Percentiles rank a stretch among this genome's conserved stretches.
Evolutionary conservation across 2,888 invertebrate species (phyloP).

Genomic region (Chrysolina americana): DNA sequence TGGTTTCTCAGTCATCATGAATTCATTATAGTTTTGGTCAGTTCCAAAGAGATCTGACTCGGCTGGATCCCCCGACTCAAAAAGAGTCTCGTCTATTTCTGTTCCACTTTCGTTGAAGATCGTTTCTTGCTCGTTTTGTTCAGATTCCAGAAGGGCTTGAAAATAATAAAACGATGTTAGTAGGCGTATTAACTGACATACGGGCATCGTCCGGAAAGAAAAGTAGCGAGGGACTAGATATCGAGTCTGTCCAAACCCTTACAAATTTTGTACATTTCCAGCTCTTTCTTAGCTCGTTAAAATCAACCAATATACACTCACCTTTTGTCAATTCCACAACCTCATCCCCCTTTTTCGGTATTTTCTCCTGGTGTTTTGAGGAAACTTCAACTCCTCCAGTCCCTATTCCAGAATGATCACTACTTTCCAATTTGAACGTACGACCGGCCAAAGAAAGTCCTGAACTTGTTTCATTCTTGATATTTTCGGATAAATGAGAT

Average conservation of each 20-base stretch:
- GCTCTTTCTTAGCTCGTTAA: too few species aligned
- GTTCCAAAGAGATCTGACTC: slow-evolving; percentile 35
- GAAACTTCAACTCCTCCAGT: neutral
- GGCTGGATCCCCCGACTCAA: slow-evolving; percentile 31
- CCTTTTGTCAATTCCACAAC: neutral
- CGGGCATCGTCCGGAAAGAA: too few species aligned
- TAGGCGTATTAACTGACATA: too few species aligned
- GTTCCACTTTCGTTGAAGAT: slow-evolving; percentile 29
- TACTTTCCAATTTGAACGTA: neutral
- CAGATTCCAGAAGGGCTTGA: neutral
- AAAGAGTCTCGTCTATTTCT: slow-evolving; percentile 39
- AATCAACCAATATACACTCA: neutral
- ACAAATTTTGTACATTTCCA: too few species aligned
- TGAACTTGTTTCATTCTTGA: neutral
- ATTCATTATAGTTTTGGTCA: neutral
- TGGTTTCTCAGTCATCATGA: neutral
- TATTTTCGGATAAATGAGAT: neutral
- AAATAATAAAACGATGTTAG: neutral
- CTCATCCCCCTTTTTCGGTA: neutral
- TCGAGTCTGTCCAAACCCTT: too few species aligned
- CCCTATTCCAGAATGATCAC: too few species aligned
- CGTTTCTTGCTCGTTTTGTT: slow-evolving; percentile 21
- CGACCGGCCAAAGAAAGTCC: neutral
- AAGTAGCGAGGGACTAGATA: too few species aligned
- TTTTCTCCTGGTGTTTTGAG: neutral